Percentiles rank a stretch among this genome's conserved stretches.
Evolutionary conservation across 2,888 invertebrate genomes (phyloP).

Genomic region (Marronus borbonicus): DNA sequence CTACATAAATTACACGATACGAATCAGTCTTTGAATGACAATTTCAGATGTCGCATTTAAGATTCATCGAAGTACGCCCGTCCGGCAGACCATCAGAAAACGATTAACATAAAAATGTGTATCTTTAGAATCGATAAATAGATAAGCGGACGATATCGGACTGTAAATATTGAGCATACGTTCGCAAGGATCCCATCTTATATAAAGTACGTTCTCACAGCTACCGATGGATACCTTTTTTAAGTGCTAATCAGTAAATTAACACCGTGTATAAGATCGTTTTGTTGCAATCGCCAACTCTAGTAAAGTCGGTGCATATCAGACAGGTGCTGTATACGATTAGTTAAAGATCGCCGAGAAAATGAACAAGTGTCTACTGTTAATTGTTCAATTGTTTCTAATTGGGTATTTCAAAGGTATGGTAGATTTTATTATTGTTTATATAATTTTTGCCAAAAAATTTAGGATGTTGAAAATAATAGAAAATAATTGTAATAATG

Average conservation of each 20-base stretch:
- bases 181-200: slow-evolving; percentile 33
- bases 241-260: slow-evolving; percentile 40
- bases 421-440: background rate
- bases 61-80: slow-evolving; percentile 17
- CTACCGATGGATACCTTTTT: slow-evolving; percentile 10
- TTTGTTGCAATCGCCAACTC: slow-evolving; percentile 26
- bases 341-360: slow-evolving; percentile 7
- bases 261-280: slow-evolving; percentile 18
- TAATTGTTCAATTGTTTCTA: slow-evolving; percentile 50
- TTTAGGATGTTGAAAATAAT: no score
- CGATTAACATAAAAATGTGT: slow-evolving; percentile 51
- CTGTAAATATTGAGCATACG: slow-evolving; percentile 46
- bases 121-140: slow-evolving; percentile 51
- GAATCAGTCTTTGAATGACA: slow-evolving; percentile 5
- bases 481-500: no score
- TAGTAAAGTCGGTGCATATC: background rate
- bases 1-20: slow-evolving; percentile 42
- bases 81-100: background rate
- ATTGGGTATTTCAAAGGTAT: slow-evolving; percentile 47
- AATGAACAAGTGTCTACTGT: slow-evolving; percentile 49
- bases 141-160: slow-evolving; percentile 51
- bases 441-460: no score
- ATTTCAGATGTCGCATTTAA: slow-evolving; percentile 7
- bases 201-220: slow-evolving; percentile 40
- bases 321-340: background rate